Conservation (phyloP, 2,113 vertebrate species). For the Callipepla californica region DNA sequence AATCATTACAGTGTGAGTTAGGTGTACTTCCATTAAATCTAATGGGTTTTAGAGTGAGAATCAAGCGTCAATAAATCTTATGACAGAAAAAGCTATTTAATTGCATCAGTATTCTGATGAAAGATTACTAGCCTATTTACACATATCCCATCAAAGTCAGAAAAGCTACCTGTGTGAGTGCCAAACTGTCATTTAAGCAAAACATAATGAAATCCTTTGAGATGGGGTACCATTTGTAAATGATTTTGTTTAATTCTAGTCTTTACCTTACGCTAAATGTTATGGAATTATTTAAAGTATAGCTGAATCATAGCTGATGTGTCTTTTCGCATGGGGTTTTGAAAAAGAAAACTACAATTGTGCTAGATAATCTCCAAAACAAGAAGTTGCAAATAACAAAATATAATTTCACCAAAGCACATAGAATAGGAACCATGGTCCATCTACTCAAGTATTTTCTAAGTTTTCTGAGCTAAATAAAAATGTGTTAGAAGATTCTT, state of each 20-base stretch:
- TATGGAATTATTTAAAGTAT: constrained; percentile 32
- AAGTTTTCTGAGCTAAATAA: background rate
- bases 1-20: background rate
- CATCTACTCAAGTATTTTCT: constrained; percentile 28
- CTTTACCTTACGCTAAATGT: too few species aligned
- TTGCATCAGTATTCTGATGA: background rate
- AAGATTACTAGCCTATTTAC: background rate
- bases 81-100: background rate
- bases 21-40: background rate
- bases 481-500: constrained; percentile 26
- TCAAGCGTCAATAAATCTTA: background rate
- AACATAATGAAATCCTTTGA: background rate
- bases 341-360: background rate
- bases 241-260: background rate
- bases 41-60: background rate
- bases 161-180: background rate
- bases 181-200: background rate
- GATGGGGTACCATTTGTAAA: background rate
- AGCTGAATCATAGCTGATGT: background rate
- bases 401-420: constrained; percentile 31
- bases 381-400: constrained; percentile 37
- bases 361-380: constrained; percentile 28
- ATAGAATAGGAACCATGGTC: constrained; percentile 18
- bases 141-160: background rate
- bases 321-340: background rate